These are phyloP conservation scores for Diprion similis DNA, from an alignment of 1,140 invertebrate genomes.

Conservation along the genomic window DNA sequence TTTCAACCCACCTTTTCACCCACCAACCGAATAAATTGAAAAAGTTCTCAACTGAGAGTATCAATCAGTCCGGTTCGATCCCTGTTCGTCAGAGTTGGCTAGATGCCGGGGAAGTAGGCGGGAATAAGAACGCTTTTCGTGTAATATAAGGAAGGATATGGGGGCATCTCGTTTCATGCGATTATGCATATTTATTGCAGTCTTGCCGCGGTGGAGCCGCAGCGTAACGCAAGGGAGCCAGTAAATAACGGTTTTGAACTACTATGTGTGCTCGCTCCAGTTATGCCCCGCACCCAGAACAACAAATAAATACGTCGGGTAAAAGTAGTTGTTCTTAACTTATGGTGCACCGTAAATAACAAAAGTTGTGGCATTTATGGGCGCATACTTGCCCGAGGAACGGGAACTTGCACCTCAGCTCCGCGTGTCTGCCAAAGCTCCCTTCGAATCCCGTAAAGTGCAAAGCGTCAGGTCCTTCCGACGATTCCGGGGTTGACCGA, in stretches of 20 bases:
- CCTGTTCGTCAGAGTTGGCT: not conserved
- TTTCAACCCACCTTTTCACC: too few species aligned
- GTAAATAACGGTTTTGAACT: slow-evolving; percentile 44
- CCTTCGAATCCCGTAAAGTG: too few species aligned
- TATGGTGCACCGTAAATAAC: slow-evolving; percentile 47
- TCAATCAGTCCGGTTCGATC: too few species aligned
- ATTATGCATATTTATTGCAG: slow-evolving; percentile 45
- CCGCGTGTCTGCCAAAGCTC: not conserved
- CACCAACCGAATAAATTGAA: too few species aligned
- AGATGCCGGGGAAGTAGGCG: not conserved
- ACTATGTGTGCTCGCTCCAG: slow-evolving; percentile 24
- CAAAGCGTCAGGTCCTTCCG: too few species aligned
- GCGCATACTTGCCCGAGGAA: slow-evolving; percentile 42
- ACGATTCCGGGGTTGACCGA: too few species aligned
- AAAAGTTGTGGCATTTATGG: slow-evolving; percentile 50
- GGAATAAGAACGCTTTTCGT: not conserved
- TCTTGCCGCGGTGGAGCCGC: slow-evolving; percentile 28
- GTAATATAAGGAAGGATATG: not conserved
- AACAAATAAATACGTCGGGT: slow-evolving; percentile 52
- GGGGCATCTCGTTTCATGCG: slow-evolving; percentile 33
- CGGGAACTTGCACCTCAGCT: slow-evolving; percentile 31
- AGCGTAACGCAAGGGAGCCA: slow-evolving; percentile 20
- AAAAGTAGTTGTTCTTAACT: slow-evolving; percentile 49
- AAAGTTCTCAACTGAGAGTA: too few species aligned
- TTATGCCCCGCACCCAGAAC: slow-evolving; percentile 38